A percentile compares a stretch with the other conserved stretches of the same genome.
Conservation (phyloP, 2,888 invertebrate genomes). For the Liopterus haemorrhoidalis region DNA sequence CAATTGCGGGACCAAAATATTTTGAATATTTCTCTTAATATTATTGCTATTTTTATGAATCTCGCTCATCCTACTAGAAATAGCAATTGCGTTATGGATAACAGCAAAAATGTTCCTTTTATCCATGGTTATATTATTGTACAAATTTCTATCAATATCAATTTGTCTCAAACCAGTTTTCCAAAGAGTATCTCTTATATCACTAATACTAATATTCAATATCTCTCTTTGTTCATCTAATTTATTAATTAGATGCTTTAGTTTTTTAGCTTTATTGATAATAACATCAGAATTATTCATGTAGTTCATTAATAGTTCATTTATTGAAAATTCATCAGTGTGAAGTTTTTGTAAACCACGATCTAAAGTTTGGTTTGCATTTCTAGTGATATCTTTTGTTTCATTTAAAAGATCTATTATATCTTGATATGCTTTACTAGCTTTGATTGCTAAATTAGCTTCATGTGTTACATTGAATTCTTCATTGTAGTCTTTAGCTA, state of each 20-base stretch:
- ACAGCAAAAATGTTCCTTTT: slow-evolving; percentile 16
- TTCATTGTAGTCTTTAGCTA: slow-evolving; percentile 46
- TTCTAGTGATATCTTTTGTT: slow-evolving; percentile 57
- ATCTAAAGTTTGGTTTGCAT: slow-evolving; percentile 44
- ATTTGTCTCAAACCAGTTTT: slow-evolving; percentile 42
- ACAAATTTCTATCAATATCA: slow-evolving; percentile 40
- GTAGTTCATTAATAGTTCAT: slow-evolving; percentile 38
- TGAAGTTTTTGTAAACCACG: slow-evolving; percentile 8
- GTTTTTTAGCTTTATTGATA: slow-evolving; percentile 50
- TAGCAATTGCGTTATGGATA: slow-evolving; percentile 30
- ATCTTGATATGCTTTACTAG: slow-evolving; percentile 62
- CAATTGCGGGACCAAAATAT: slow-evolving; percentile 50
- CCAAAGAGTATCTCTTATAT: slow-evolving; percentile 40
- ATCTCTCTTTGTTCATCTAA: slow-evolving; percentile 10
- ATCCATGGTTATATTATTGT: slow-evolving; percentile 23
- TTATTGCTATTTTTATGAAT: slow-evolving; percentile 39
- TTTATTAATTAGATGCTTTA: slow-evolving; percentile 42
- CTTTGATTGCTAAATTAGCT: slow-evolving; percentile 57
- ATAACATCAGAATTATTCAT: slow-evolving; percentile 52
- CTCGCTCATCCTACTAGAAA: slow-evolving; percentile 39
- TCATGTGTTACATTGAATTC: slow-evolving; percentile 45
- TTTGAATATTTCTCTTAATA: slow-evolving; percentile 45
- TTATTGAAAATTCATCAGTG: slow-evolving; percentile 2
- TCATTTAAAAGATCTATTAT: slow-evolving; percentile 66
- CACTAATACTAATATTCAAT: slow-evolving; percentile 32